Conservation (phyloP, 2,797 vertebrate genomes). For the Carduelis carduelis region DNA sequence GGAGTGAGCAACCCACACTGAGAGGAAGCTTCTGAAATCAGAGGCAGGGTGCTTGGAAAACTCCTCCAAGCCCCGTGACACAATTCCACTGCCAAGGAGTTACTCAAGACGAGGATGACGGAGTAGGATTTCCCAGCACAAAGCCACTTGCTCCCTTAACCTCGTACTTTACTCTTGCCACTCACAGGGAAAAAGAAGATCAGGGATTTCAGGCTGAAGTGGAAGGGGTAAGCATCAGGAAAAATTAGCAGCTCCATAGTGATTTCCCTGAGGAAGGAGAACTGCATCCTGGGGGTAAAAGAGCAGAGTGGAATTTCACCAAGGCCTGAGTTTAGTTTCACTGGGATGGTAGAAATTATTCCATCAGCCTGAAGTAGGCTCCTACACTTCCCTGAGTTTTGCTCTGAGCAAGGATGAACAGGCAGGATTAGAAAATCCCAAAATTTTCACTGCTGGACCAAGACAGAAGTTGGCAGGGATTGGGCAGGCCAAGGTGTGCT, state of each 20-base stretch:
- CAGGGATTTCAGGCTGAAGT: neutral
- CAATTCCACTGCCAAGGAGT: neutral
- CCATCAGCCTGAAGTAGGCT: neutral
- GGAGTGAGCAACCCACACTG: neutral
- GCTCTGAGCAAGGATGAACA: neutral
- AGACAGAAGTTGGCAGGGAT: neutral
- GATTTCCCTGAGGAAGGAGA: neutral
- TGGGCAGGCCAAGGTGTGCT: neutral
- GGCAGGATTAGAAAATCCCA: neutral
- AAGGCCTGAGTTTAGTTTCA: neutral
- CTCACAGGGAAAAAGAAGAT: neutral
- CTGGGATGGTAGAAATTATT: neutral
- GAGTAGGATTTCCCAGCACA: neutral
- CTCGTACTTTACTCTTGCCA: neutral
- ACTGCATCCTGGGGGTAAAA: neutral
- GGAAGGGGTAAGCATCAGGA: neutral
- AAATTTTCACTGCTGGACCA: neutral
- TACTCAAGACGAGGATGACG: neutral
- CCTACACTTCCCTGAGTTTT: neutral
- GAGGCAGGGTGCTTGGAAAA: neutral
- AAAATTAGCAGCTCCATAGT: accelerated
- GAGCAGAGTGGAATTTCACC: neutral
- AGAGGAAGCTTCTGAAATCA: neutral
- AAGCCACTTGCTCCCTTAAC: neutral
- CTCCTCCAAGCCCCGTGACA: neutral